A percentile compares a stretch with the other conserved stretches of the same genome.
phyloP scores from a whole-genome alignment of 2,888 invertebrate genomes.

The Elgonia sp. region DNA sequence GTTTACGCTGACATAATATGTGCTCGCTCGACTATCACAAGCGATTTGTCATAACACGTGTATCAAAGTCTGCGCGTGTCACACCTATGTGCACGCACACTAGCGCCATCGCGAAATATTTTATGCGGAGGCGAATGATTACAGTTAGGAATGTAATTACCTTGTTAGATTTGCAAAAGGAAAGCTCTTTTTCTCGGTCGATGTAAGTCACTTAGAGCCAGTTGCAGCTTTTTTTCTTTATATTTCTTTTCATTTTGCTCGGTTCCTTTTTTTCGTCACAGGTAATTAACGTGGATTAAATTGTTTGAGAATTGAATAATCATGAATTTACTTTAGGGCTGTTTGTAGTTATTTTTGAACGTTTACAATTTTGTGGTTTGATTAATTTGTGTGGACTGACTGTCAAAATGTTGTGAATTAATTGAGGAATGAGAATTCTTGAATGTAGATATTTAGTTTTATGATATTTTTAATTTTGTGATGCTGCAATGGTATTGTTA shows the following conservation, averaged over 20 bases:
- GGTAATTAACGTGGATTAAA: constrained; percentile 44
- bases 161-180: constrained; percentile 51
- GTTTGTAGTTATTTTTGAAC: constrained; percentile 6
- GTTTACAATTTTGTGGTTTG: not conserved
- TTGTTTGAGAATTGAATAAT: constrained; percentile 34
- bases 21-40: constrained; percentile 55
- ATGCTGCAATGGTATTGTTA: no score
- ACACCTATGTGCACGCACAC: constrained; percentile 27
- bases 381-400: not conserved
- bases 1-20: constrained; percentile 55
- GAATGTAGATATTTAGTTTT: no score
- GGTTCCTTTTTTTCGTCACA: constrained; percentile 22
- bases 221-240: not conserved
- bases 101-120: constrained; percentile 48
- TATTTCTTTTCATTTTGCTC: not conserved
- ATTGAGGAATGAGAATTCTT: no score
- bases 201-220: constrained; percentile 25
- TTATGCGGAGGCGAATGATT: constrained; percentile 50
- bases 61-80: constrained; percentile 58
- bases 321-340: not conserved
- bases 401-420: not conserved
- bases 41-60: constrained; percentile 69
- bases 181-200: constrained; percentile 51
- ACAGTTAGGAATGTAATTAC: constrained; percentile 65
- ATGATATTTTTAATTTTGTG: no score